phyloP scores from a whole-genome alignment of 2,888 invertebrate genomes.

The Chloromyia formosa region DNA sequence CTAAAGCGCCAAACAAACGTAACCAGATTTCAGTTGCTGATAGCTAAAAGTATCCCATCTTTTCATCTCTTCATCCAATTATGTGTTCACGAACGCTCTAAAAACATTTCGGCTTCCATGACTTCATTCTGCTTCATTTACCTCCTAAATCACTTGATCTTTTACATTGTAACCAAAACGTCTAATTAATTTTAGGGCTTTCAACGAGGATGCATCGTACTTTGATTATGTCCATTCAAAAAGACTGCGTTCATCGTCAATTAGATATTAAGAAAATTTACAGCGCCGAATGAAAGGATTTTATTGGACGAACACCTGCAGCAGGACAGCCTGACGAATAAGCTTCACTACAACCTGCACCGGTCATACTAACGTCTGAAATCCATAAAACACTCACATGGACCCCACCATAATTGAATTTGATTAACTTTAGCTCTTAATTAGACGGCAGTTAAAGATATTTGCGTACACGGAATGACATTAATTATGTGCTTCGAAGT shows the following conservation, averaged over 20 bases:
- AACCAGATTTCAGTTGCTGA: too few relatives aligned
- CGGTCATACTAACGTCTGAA: background rate
- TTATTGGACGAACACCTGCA: slow-evolving; percentile 32
- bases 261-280: background rate
- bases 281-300: background rate
- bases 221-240: background rate
- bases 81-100: too few relatives aligned
- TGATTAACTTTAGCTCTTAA: slow-evolving; percentile 48
- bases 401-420: slow-evolving; percentile 45
- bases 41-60: too few relatives aligned
- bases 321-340: background rate
- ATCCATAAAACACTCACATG: slow-evolving; percentile 36
- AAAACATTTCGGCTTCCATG: too few relatives aligned
- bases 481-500: slow-evolving; percentile 47
- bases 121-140: too few relatives aligned
- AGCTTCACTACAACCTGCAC: background rate
- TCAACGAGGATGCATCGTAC: background rate
- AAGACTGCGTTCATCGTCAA: background rate
- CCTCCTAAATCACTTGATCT: too few relatives aligned
- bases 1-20: too few relatives aligned
- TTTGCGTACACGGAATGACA: slow-evolving; percentile 49
- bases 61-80: too few relatives aligned
- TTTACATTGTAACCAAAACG: background rate
- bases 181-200: background rate
- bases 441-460: slow-evolving; percentile 49